Base-by-base conservation (phyloP, 2,888 invertebrate genomes). In the Andrena trimmerana region DNA sequence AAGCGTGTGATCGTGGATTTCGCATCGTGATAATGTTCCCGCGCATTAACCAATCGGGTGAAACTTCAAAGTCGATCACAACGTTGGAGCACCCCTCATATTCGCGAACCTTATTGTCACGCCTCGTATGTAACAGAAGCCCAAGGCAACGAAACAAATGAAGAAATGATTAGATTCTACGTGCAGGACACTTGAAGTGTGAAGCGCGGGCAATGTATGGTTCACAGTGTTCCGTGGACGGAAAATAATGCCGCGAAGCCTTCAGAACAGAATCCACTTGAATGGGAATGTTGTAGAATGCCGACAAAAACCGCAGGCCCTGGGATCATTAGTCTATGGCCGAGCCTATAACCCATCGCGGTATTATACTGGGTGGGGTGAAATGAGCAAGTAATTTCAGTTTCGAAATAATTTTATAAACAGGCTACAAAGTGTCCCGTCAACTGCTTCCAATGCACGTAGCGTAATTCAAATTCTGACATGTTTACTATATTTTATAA, bases 231-330 rank as follows among this genome's bases (percentile, higher is more conserved):
- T 81, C 76, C 72, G 72, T 78, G 74, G 86, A 84, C 76, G 72
- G 79, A 86, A 89, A 90, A 89, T 90, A 88, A 89, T 89, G 78
- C 87, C 68, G 79, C 29, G 77, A 84, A 88, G 81, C 76, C 84
- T 84, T 80, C 83, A 42, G 72, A 81, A 86, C 85, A 88, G 91
- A 89, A 90, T 90, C 90, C 89, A 93, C 93, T 91, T 92, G 93
- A 93, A 93, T 93, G 94, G 91, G 94, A 94, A 94, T 94, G 94
- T 92, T 93, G 94, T 94, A 94, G 94, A 94, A 94, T 94, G 94
- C 89, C 91, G 91, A 90, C 93, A 94, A 94, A 94, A 94, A 94
- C 93, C 92, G 87, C 93, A 92, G 93, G 85, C 93, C 90, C 91
- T 83, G 91, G 90, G 92, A 94, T 93, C 94, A 94, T 94, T 94